Base-by-base conservation (phyloP, 1,140 invertebrate genomes). In the Ephestia elutella region DNA sequence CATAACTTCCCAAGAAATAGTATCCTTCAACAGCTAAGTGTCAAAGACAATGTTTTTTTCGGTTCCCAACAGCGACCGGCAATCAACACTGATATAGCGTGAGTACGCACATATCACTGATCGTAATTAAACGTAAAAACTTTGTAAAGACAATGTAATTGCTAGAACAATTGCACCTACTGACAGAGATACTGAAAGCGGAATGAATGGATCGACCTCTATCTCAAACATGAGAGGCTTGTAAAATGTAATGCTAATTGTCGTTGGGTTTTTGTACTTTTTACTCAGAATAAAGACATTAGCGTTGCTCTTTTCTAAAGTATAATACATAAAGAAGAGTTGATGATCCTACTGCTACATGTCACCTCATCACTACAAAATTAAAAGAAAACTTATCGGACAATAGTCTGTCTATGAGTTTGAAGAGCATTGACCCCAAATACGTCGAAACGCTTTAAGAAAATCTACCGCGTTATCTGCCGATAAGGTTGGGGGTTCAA, bases 121-220 rank as follows among this genome's bases (percentile, higher is more conserved):
- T 44, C 38, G 38, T 44, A 44, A 44, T 44, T 44, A 44, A 17
- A 44, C 38, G 38, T 15, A 44, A 44, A 44, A 44, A 44, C 38
- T 44, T 15, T 44, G 38, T 44, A 44, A 44, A 44, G 38, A 44
- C 38, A 44, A 44, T 44, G 38, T 44, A 44, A 44, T 44, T 44
- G 38, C 38, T 44, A 7, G 13, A 44, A 44, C n/a, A 44, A 44
- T 44, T 15, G 38, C 13, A 44, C n/a, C 38, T 44, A 44, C 38
- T 44, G 38, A 44, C 38, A 44, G 38, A 44, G 38, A 44, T 44
- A 44, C 38, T 44, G 38, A 44, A 7, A 44, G n/a, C 13, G 13
- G n/a, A 44, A 44, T 44, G 38, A 38, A 38, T 38, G 5, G 5
- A 32, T 10, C 30, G 30, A 32, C 30, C 11, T 32, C 30, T 32